Evolutionary conservation across 2,888 invertebrate species (phyloP).

Genomic region (Drosophila ezoana): DNA sequence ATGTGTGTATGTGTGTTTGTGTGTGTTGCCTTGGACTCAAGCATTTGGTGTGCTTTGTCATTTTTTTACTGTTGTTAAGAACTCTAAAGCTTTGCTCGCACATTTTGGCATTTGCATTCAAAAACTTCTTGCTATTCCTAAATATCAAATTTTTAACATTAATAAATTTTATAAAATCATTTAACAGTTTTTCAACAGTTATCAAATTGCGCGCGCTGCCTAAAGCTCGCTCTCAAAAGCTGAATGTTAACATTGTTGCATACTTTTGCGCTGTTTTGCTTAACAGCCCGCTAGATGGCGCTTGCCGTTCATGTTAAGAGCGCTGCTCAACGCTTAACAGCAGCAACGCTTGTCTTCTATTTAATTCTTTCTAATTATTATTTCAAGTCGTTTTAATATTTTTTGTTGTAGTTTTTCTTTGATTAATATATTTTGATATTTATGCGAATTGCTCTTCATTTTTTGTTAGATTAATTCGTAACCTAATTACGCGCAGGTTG

Average conservation of each 20-base stretch:
- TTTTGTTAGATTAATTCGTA: constrained; percentile 45
- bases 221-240: constrained; percentile 47
- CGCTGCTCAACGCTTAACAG: constrained; percentile 30
- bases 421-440: neutral
- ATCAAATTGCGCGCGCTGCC: constrained; percentile 20
- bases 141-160: neutral
- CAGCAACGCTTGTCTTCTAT: neutral
- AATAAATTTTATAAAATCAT: neutral
- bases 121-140: no score
- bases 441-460: neutral
- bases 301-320: neutral
- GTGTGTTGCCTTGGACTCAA: constrained; percentile 21
- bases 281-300: constrained; percentile 39
- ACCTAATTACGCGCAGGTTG: constrained; percentile 83
- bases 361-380: neutral
- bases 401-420: neutral
- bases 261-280: constrained; percentile 59
- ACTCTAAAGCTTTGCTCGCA: no score
- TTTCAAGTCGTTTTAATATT: neutral
- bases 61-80: neutral
- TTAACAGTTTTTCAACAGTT: neutral
- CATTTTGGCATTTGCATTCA: no score
- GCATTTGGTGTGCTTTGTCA: neutral
- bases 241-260: constrained; percentile 50
- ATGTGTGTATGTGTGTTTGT: constrained; percentile 1